Evolutionary conservation across 2,797 vertebrate genomes (phyloP).

Genomic region (Erithacus rubecula): DNA sequence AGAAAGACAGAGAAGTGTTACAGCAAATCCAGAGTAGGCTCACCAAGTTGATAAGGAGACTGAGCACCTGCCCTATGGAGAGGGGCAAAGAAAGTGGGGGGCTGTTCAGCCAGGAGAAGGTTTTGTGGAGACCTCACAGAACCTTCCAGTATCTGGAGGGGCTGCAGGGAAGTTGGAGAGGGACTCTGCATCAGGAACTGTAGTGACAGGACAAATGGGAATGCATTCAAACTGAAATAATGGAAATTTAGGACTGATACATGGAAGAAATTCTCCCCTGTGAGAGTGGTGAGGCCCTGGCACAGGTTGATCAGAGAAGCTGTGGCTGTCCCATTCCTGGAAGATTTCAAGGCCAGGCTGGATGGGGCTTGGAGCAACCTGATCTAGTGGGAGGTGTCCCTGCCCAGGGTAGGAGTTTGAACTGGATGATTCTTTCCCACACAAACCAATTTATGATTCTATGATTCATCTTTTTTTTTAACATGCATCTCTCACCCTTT

Average conservation of each 20-base stretch:
- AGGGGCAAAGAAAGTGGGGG: not conserved
- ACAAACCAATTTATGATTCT: not conserved
- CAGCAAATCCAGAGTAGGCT: accelerated
- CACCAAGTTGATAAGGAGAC: too few species aligned
- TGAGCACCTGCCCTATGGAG: not conserved
- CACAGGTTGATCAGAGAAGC: not conserved
- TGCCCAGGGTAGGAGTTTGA: not conserved
- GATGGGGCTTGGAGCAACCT: not conserved
- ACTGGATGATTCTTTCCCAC: not conserved
- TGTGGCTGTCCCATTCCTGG: not conserved
- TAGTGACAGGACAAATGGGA: not conserved
- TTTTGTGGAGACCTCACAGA: not conserved
- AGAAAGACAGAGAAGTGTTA: not conserved
- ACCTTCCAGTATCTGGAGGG: not conserved
- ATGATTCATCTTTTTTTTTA: not conserved
- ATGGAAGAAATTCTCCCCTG: not conserved
- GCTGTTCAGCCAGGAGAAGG: not conserved
- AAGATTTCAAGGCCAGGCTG: not conserved
- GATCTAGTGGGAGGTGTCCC: not conserved
- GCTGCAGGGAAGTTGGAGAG: not conserved
- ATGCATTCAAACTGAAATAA: not conserved
- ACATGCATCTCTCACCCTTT: not conserved
- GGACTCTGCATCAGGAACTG: not conserved
- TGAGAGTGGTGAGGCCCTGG: not conserved
- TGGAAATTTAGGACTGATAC: not conserved